Percentiles rank a stretch among this genome's conserved stretches.
These are phyloP conservation scores for Druon quercuslanigerum DNA, from an alignment of 1,140 invertebrate genomes.

Conservation along the genomic window DNA sequence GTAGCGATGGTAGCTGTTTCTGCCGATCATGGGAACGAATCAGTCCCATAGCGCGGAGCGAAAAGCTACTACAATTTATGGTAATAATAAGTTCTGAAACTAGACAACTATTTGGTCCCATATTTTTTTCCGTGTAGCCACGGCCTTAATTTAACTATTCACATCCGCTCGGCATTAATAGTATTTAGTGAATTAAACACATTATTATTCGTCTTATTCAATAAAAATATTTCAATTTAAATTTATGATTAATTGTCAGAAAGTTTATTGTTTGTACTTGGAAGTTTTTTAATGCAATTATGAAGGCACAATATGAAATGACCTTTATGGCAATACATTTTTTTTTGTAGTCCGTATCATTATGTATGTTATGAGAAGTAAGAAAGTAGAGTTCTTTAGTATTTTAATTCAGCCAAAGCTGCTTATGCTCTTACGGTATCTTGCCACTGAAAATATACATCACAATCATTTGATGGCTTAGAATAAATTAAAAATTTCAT, in stretches of 20 bases:
- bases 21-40: too few relatives aligned
- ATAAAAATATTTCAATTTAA: conserved; percentile 35
- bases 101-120: too few relatives aligned
- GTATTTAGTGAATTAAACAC: conserved; percentile 18
- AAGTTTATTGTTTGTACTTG: conserved; percentile 32
- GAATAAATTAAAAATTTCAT: too few relatives aligned
- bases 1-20: too few relatives aligned
- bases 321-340: neutral
- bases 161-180: neutral
- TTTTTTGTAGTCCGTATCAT: conserved; percentile 9
- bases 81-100: too few relatives aligned
- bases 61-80: too few relatives aligned
- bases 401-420: conserved; percentile 22
- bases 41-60: too few relatives aligned
- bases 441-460: too few relatives aligned
- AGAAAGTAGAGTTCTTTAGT: neutral
- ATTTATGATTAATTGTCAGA: conserved; percentile 16
- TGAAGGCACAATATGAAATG: conserved; percentile 1
- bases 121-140: too few relatives aligned
- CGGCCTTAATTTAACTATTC: conserved; percentile 38
- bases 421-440: neutral
- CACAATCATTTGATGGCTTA: too few relatives aligned
- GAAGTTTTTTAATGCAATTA: neutral
- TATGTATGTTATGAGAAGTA: conserved; percentile 16
- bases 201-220: neutral